Evolutionary conservation across 2,888 invertebrate genomes (phyloP).

Genomic region (Anorthoa munda): DNA sequence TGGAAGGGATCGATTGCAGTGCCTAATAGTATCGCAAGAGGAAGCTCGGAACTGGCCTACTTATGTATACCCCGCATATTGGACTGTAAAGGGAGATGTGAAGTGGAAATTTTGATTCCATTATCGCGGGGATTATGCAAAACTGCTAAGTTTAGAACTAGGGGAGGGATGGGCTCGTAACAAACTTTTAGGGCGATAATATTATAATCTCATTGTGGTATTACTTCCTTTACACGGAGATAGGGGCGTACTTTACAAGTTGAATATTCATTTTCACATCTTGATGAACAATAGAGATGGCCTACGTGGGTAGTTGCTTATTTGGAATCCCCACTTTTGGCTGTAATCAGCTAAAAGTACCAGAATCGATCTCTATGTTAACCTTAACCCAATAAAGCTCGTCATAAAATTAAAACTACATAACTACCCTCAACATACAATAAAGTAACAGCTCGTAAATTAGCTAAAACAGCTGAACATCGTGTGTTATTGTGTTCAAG

Average conservation of each 20-base stretch:
- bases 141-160: slow-evolving; percentile 49
- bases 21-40: slow-evolving; percentile 62
- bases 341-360: background rate
- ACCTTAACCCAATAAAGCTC: background rate
- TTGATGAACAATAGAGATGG: slow-evolving; percentile 3
- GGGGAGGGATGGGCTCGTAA: slow-evolving; percentile 11
- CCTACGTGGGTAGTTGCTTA: background rate
- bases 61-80: slow-evolving; percentile 55
- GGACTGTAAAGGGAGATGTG: slow-evolving; percentile 38
- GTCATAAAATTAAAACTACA: too few relatives aligned
- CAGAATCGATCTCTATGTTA: background rate
- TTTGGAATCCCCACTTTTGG: background rate
- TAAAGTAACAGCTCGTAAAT: slow-evolving; percentile 44
- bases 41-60: slow-evolving; percentile 47
- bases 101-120: slow-evolving; percentile 45
- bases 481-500: slow-evolving; percentile 38
- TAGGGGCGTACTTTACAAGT: slow-evolving; percentile 23
- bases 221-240: slow-evolving; percentile 26
- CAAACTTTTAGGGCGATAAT: slow-evolving; percentile 46
- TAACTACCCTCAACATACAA: slow-evolving; percentile 1
- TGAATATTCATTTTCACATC: slow-evolving; percentile 22
- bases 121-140: slow-evolving; percentile 50
- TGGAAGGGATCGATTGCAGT: slow-evolving; percentile 80
- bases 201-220: slow-evolving; percentile 45
- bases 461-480: slow-evolving; percentile 38